phyloP scores from a whole-genome alignment of 2,888 invertebrate genomes.

The Rugalucina vietnamica region DNA sequence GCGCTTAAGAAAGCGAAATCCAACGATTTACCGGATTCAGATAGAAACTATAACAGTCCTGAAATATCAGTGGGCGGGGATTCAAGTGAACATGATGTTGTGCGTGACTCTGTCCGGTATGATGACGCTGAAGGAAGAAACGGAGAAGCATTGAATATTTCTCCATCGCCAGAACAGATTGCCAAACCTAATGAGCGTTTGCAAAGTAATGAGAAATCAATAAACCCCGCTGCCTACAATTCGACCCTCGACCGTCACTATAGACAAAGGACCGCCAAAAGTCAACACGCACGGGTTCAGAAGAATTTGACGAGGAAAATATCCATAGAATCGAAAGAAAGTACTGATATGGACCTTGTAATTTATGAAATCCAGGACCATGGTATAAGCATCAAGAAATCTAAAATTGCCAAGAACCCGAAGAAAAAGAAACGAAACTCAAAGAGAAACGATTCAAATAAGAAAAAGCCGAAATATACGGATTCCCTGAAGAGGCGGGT shows the following conservation, averaged over 20 bases:
- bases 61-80: background rate
- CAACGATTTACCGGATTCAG: too few relatives aligned
- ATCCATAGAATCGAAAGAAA: background rate
- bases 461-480: background rate
- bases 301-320: background rate
- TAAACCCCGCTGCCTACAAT: too few relatives aligned
- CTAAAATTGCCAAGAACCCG: background rate
- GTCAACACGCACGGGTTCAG: too few relatives aligned
- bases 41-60: background rate
- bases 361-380: background rate
- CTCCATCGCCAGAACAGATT: too few relatives aligned
- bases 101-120: background rate
- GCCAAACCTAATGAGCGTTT: too few relatives aligned
- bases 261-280: too few relatives aligned
- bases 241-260: too few relatives aligned
- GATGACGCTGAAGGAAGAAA: background rate
- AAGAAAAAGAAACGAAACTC: background rate
- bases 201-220: too few relatives aligned
- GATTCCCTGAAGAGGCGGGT: conserved; percentile 15
- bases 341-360: background rate
- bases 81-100: background rate
- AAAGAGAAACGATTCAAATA: background rate
- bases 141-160: background rate
- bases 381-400: background rate
- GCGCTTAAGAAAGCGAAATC: background rate